A percentile compares a stretch with the other conserved stretches of the same genome.
Evolutionary conservation across 2,888 invertebrate species (phyloP).

Genomic region (Lochmaea capreae): DNA sequence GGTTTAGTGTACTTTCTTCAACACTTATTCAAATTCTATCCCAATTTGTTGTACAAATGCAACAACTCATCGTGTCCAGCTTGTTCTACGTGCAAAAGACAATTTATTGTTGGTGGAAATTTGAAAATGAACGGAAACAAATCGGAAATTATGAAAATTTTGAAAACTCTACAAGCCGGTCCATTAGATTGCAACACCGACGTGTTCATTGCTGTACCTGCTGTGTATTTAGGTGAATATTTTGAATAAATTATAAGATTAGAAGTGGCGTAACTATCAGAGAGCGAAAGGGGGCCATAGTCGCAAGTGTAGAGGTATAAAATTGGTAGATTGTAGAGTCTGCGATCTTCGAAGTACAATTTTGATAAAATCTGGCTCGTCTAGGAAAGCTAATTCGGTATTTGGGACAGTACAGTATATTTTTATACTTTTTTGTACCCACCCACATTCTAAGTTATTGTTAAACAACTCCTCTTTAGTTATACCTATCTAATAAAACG

Average conservation of each 20-base stretch:
- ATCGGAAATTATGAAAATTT: conserved; percentile 82
- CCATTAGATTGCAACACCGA: conserved; percentile 86
- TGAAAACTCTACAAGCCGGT: conserved; percentile 80
- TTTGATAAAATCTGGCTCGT: too few relatives aligned
- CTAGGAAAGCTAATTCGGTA: too few relatives aligned
- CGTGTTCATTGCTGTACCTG: conserved; percentile 91
- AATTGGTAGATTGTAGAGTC: too few relatives aligned
- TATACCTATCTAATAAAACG: too few relatives aligned
- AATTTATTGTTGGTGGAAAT: conserved; percentile 99
- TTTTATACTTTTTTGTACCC: too few relatives aligned
- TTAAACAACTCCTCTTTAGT: too few relatives aligned
- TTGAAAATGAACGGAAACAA: conserved; percentile 99
- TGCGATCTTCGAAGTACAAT: too few relatives aligned
- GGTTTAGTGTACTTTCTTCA: neutral
- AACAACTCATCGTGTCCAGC: neutral
- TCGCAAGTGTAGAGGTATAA: too few relatives aligned
- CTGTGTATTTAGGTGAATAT: conserved; percentile 76
- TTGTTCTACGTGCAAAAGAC: conserved; percentile 69
- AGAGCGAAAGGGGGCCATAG: too few relatives aligned
- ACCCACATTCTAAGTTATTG: too few relatives aligned
- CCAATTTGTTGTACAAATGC: neutral
- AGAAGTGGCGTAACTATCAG: too few relatives aligned
- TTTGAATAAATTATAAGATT: neutral
- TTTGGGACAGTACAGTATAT: too few relatives aligned
- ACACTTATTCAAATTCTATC: neutral